phyloP scores from a whole-genome alignment of 2,113 vertebrate genomes.

The Embiotoca jacksoni region DNA sequence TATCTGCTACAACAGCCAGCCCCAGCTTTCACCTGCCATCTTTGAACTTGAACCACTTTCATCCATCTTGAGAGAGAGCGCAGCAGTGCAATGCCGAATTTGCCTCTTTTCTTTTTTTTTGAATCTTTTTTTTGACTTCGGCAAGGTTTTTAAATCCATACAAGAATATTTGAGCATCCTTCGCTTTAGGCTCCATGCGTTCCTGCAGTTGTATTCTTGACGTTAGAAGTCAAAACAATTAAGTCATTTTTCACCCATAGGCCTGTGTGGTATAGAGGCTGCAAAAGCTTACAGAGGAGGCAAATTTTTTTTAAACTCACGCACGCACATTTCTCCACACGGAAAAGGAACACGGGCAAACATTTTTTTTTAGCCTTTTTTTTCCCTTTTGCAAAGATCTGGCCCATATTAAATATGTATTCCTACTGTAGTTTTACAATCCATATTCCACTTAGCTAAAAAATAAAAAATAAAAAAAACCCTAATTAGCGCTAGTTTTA shows the following conservation, averaged over 20 bases:
- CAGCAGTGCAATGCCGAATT: conserved; percentile 14
- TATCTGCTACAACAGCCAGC: background rate
- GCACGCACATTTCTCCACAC: background rate
- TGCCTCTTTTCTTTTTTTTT: background rate
- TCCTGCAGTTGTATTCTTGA: conserved; percentile 65
- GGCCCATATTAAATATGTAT: conserved; percentile 71
- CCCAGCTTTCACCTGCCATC: conserved; percentile 4
- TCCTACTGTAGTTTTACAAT: conserved; percentile 45
- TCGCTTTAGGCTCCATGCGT: conserved; percentile 58
- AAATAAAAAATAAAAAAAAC: conserved; percentile 8
- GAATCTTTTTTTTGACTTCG: background rate
- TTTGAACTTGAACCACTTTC: conserved; percentile 10
- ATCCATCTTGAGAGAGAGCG: background rate
- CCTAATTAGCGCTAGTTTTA: conserved; percentile 46
- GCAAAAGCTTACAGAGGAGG: conserved; percentile 14
- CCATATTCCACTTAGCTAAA: conserved; percentile 4
- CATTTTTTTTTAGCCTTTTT: background rate
- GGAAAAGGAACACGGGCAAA: background rate
- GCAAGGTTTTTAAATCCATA: conserved; percentile 42
- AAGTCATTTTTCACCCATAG: conserved; percentile 66
- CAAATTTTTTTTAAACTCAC: conserved; percentile 19
- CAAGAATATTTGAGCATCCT: conserved; percentile 9
- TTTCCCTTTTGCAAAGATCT: conserved; percentile 35
- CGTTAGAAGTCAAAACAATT: conserved; percentile 74
- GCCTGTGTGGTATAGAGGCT: conserved; percentile 38